Evolutionary conservation across 2,113 vertebrate species (phyloP).

Genomic region (Nestor notabilis): DNA sequence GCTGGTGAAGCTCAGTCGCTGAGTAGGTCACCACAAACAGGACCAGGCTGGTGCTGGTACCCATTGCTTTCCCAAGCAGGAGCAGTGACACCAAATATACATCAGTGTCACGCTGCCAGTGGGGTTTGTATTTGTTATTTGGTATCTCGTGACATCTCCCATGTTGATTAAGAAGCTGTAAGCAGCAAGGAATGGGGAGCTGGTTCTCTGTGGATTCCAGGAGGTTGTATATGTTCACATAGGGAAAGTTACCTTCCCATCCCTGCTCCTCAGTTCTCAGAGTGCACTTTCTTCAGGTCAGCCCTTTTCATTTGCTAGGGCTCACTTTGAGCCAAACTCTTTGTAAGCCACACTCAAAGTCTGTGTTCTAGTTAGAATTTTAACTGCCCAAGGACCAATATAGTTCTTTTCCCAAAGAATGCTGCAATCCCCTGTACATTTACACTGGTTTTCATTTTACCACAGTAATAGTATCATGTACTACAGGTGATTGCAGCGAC

Average conservation of each 20-base stretch:
- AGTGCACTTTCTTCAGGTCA: background rate
- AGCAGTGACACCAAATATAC: background rate
- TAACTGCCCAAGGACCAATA: background rate
- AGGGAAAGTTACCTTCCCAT: background rate
- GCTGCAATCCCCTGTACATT: background rate
- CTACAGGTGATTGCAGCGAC: background rate
- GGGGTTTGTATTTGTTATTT: background rate
- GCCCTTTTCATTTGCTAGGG: background rate
- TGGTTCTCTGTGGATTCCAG: background rate
- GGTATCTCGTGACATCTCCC: background rate
- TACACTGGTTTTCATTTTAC: background rate
- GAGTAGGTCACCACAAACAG: background rate
- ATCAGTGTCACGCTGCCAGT: background rate
- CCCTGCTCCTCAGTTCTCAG: background rate
- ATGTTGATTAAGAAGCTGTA: background rate
- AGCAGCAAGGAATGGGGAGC: background rate
- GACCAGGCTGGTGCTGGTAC: background rate
- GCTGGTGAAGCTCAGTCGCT: background rate
- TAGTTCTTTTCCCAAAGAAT: background rate
- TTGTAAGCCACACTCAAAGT: background rate
- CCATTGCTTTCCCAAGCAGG: background rate
- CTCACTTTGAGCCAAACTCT: background rate
- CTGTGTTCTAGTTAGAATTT: background rate
- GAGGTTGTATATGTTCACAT: rapidly evolving
- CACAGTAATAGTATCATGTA: background rate